A percentile compares a stretch with the other conserved stretches of the same genome.
Evolutionary conservation across 2,888 invertebrate genomes (phyloP).

Genomic region (Rhaphigaster nebulosa): DNA sequence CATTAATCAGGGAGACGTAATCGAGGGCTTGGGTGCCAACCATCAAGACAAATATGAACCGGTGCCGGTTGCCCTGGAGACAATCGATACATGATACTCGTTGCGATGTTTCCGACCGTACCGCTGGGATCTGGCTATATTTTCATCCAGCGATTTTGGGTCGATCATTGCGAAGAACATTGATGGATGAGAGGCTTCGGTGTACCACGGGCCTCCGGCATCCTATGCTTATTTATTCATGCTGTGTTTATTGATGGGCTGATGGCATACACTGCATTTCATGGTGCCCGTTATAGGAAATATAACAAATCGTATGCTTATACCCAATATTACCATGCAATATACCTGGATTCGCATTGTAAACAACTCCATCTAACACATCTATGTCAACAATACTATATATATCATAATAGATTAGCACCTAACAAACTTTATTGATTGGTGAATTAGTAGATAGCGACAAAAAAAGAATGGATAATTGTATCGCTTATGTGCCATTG

Average conservation of each 20-base stretch:
- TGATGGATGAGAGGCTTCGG: not conserved
- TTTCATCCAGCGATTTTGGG: not conserved
- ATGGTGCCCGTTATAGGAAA: not conserved
- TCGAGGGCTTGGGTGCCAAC: not conserved
- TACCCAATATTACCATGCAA: not conserved
- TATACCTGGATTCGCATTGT: not conserved
- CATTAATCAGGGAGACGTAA: not conserved
- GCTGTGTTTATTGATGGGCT: not conserved
- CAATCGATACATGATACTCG: not conserved
- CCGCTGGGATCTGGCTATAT: not conserved
- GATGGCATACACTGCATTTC: not conserved
- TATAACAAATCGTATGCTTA: no score
- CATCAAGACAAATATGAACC: conserved; percentile 9
- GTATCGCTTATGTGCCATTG: no score
- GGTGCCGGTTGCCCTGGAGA: not conserved
- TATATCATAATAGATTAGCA: no score
- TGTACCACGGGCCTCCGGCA: not conserved
- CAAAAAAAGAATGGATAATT: no score
- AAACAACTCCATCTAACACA: no score
- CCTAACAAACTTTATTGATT: no score
- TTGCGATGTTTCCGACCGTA: not conserved
- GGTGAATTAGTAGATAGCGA: no score
- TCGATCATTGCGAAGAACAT: conserved; percentile 3
- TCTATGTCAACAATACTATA: no score
- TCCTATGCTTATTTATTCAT: not conserved